Evolutionary conservation across 2,797 vertebrate species (phyloP), one percentile per base, ranked within the genome.

Genomic region (Poeciliopsis turneri): DNA sequence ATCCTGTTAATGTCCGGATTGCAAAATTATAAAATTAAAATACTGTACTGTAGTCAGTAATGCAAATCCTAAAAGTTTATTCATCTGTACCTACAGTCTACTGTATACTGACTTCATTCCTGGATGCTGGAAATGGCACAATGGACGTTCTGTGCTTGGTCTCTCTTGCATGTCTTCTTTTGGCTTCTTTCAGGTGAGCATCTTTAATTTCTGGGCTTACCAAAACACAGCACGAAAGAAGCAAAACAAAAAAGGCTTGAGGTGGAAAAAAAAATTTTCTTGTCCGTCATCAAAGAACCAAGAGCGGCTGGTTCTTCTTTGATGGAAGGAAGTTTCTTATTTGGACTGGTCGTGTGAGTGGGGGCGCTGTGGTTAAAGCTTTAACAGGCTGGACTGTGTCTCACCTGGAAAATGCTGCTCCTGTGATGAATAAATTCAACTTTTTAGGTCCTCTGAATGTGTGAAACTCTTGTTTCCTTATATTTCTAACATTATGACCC

Each of bases 31-130:
- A n/a, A n/a, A n/a, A n/a, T n/a, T n/a, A n/a, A n/a, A n/a, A n/a
- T n/a, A n/a, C n/a, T n/a, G n/a, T n/a, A n/a, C n/a, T 86, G 74
- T 46, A 74, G 66, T 73, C 79, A 84, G 78, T n/a, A 73, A 77
- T 73, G 80, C 66, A 49, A 66, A 79, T 89, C 84, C 55, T 81
- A 57, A 75, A 87, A 81, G 75, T 87, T 88, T 87, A 90, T 92
- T 87, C 84, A 89, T 80, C 57, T 66, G 45, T 33, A 71, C 74
- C 68, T 74, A 77, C 47, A 76, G 71, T 79, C 30, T 72, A 71
- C 74, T 80, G 80, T 64, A 47, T 86, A 74, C 43, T 86, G 81
- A 92, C 84, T 90, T 89, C 79, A 92, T 92, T 77, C 59, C 53
- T 71, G 75, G 79, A 59, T 76, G 76, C 78, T 75, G 79, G 83